Conservation (phyloP, 2,113 vertebrate species). For the Myotis yumanensis region DNA sequence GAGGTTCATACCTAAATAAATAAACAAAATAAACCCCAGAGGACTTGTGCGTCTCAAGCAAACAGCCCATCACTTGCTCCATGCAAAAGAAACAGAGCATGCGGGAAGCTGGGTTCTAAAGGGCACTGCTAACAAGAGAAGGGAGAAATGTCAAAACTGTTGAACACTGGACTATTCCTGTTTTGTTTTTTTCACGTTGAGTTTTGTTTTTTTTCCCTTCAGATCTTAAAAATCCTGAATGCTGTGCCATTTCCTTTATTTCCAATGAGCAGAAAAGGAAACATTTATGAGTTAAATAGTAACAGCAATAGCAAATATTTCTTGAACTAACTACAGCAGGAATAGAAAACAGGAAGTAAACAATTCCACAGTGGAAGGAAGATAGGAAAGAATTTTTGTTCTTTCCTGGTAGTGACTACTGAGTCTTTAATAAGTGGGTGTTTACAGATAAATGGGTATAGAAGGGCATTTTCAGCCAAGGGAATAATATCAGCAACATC, state of each 20-base stretch:
- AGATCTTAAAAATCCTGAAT: conserved; percentile 27
- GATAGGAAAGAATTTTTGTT: not conserved
- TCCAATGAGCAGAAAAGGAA: not conserved
- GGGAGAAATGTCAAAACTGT: conserved; percentile 50
- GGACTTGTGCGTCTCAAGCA: not conserved
- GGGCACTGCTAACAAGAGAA: conserved; percentile 18
- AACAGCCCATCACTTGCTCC: not conserved
- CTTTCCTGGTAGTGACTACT: not conserved
- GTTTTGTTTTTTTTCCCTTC: not conserved
- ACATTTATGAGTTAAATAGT: not conserved
- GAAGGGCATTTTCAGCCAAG: not conserved
- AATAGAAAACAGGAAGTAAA: not conserved
- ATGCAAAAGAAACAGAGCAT: not conserved
- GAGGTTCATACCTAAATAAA: conserved; percentile 25
- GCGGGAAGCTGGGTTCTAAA: conserved; percentile 29
- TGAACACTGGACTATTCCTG: not conserved
- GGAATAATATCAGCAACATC: not conserved
- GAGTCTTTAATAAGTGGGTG: not conserved
- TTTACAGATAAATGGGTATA: not conserved
- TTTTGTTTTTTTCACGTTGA: not conserved
- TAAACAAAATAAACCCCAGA: conserved; percentile 19
- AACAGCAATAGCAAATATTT: conserved; percentile 25
- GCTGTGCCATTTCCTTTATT: not conserved
- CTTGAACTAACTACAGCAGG: not conserved
- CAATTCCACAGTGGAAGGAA: not conserved